Base-by-base conservation (phyloP, 2,113 vertebrate genomes). In the Brachyhypopomus gauderio region DNA sequence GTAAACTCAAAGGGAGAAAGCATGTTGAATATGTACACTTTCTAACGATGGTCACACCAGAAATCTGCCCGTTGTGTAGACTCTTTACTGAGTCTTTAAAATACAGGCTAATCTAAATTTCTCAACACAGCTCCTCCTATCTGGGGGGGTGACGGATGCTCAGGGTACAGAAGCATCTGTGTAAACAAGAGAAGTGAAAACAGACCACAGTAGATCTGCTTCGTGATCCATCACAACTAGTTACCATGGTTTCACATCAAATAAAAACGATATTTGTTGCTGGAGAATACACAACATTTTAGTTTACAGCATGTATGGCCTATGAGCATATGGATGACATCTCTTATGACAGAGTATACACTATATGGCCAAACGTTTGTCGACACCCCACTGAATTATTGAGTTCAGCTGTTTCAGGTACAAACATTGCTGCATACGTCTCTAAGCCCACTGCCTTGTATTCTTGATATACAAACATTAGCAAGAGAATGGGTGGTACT, bases 151-250 rank as follows among this genome's bases (percentile, higher is more conserved):
- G 85, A 88, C 83, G 85, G 74, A 71, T 83, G 38, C 77, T 62
- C 80, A 86, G 80, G 85, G 87, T 84, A 88, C 30, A 86, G 83
- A 81, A 77, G 87, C 92, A 93, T 92, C 92, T 92, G 92, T 93
- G 89, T 88, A 93, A 93, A 92, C 89, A 93, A 90, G 83, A 85
- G 81, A 78, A 83, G 85, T 83, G 41, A 91, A 91, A 91, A 92
- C 88, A 92, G 87, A 87, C 85, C 81, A 72, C 58, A 58, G 5
- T 11, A 70, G 66, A 22, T 22, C 66, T 41, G 5, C 34, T 38
- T n/a, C 19, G 34, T 69, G 66, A 41, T 38, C 41, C 38, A 41
- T n/a, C 19, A 41, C 3, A 17, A 30, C 27, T 2, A 0, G 71
- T 55, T 27, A 27, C 11, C n/a, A 27, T 72, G 48, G 23, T 27